Conservation (phyloP, 2,113 vertebrate genomes). For the Chaenogobius annularis region DNA sequence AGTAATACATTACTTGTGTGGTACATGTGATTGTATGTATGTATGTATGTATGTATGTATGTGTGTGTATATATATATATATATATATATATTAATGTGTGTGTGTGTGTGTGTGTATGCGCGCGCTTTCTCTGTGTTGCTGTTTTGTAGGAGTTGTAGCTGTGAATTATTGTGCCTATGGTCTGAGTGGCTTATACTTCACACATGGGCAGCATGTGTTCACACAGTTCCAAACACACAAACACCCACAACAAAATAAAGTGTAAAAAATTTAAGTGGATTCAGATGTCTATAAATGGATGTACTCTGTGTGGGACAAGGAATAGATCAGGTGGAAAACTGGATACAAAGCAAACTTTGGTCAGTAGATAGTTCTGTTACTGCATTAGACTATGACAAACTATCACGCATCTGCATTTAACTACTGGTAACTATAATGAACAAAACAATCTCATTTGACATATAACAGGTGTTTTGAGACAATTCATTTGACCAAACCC, state of each 20-base stretch:
- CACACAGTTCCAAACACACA: conserved; percentile 37
- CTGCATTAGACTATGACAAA: background rate
- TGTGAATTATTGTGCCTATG: background rate
- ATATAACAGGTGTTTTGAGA: background rate
- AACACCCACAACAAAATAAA: conserved; percentile 26
- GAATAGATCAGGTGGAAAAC: no score
- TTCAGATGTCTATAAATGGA: conserved; percentile 11
- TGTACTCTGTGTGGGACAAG: conserved; percentile 9
- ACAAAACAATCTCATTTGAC: background rate
- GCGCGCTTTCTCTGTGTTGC: background rate
- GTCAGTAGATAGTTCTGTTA: no score
- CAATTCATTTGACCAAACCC: background rate
- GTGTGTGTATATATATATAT: no score
- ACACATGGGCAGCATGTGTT: conserved; percentile 61
- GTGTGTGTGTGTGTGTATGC: no score
- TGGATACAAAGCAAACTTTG: no score
- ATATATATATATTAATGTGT: no score
- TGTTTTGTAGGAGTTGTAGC: background rate
- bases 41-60: no score
- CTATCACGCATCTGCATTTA: background rate
- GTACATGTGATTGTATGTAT: no score
- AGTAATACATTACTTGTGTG: no score
- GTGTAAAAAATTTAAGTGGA: conserved; percentile 9
- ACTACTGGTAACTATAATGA: background rate
- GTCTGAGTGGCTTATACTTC: conserved; percentile 32